Evolutionary conservation across 2,113 vertebrate genomes (phyloP).

Genomic region (Acinonyx jubatus): DNA sequence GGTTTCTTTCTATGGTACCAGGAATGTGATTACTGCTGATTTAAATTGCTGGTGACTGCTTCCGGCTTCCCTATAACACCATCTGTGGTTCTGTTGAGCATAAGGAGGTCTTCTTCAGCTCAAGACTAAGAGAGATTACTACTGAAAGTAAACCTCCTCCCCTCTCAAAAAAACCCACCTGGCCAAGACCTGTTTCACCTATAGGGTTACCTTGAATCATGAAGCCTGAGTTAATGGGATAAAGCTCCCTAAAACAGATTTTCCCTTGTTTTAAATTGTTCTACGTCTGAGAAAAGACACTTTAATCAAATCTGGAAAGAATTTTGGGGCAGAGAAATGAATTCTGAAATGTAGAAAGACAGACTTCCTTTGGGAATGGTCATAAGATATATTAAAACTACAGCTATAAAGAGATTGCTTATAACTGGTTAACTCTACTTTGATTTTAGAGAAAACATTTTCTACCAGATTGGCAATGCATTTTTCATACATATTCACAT

Average conservation of each 20-base stretch:
- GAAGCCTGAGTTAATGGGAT: neutral
- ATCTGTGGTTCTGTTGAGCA: neutral
- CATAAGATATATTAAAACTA: conserved; percentile 42
- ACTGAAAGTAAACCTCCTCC: neutral
- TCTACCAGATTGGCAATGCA: neutral
- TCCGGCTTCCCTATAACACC: neutral
- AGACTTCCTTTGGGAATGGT: conserved; percentile 39
- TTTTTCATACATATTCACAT: neutral
- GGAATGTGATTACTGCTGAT: neutral
- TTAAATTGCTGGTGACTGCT: neutral
- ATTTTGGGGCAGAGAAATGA: neutral
- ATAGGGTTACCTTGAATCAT: neutral
- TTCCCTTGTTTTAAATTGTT: conserved; percentile 46
- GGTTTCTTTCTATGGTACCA: neutral
- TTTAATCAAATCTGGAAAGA: conserved; percentile 45
- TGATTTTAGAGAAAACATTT: neutral
- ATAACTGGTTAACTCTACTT: neutral
- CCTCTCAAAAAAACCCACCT: neutral
- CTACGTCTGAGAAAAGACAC: conserved; percentile 15
- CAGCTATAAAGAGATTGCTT: neutral
- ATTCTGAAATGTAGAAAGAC: conserved; percentile 45
- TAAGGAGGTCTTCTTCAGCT: neutral
- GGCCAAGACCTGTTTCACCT: neutral
- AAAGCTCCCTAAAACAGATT: neutral
- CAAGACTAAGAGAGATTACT: neutral